Evolutionary conservation across 1,140 invertebrate genomes (phyloP), one percentile per base, ranked within the genome.

Genomic region (Drosophila albomicans): DNA sequence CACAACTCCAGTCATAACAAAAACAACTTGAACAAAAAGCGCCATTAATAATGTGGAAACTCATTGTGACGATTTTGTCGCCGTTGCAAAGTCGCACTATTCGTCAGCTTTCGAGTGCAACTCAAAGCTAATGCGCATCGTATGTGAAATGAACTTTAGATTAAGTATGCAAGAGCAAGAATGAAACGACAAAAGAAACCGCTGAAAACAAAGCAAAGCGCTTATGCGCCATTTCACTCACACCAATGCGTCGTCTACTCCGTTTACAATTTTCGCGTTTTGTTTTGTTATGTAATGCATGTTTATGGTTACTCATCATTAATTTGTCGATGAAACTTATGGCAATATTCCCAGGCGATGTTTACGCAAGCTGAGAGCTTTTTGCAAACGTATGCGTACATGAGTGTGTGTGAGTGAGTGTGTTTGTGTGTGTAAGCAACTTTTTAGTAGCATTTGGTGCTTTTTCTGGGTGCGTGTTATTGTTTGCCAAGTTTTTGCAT

Each of bases 401-500:
- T 38, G 30, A 61, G 52, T 20, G 46, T 30, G 45, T 49, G 30
- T 11, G 16, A 6, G 30, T 32, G 32, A 32, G 48, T 11, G 49
- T 30, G 32, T 38, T 16, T 46, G 46, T 35, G 63, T 57, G 63
- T 54, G 69, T 62, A 70, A 56, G 75, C 66, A 81, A 82, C 61
- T 86, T 86, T 81, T 86, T 81, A 73, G 64, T 77, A 81, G 72
- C 78, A 87, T 87, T 87, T 87, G 82, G 75, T 68, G 82, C 81
- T 86, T 78, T 85, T 85, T 56, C 62, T 68, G 78, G 81, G 64
- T 86, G 82, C 76, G 76, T 88, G 84, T 88, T 88, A 88, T 88
- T 88, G 84, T 88, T 88, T 88, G 85, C 85, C 81, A 89, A 88
- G 84, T 88, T 88, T 89, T 88, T 88, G 85, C 84, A 88, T 88